A percentile compares a stretch with the other conserved stretches of the same genome.
Conservation (phyloP, 2,113 vertebrate species). For the Heteronetta atricapilla region DNA sequence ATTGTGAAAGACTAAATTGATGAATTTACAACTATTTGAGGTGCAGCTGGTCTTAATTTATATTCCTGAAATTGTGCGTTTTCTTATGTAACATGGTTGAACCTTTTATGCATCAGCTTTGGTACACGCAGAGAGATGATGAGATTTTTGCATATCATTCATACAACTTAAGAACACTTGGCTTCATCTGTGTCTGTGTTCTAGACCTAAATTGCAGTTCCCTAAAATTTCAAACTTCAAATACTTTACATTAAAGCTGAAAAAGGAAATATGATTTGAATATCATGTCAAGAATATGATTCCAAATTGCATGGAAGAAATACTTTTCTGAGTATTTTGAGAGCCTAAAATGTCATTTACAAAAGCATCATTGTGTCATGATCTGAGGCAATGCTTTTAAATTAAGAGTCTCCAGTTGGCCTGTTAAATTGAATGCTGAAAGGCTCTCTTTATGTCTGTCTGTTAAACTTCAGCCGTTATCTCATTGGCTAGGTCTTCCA, state of each 20-base stretch:
- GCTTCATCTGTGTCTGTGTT: background rate
- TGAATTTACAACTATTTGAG: background rate
- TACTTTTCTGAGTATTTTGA: background rate
- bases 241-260: slow-evolving; percentile 3
- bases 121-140: background rate
- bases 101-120: background rate
- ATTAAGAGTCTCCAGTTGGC: background rate
- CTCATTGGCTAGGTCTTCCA: background rate
- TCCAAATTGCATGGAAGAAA: background rate
- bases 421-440: background rate
- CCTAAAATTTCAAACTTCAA: background rate
- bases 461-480: background rate
- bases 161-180: background rate
- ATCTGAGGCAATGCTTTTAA: background rate
- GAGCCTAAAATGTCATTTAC: background rate
- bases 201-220: background rate
- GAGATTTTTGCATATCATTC: background rate
- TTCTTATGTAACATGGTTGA: background rate
- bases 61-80: background rate
- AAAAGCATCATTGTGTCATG: rapidly evolving
- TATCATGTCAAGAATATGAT: background rate
- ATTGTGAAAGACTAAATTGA: background rate
- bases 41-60: background rate
- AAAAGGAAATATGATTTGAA: background rate
- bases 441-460: background rate